Conservation (phyloP, 2,888 invertebrate genomes). For the Epinotia nisella region DNA sequence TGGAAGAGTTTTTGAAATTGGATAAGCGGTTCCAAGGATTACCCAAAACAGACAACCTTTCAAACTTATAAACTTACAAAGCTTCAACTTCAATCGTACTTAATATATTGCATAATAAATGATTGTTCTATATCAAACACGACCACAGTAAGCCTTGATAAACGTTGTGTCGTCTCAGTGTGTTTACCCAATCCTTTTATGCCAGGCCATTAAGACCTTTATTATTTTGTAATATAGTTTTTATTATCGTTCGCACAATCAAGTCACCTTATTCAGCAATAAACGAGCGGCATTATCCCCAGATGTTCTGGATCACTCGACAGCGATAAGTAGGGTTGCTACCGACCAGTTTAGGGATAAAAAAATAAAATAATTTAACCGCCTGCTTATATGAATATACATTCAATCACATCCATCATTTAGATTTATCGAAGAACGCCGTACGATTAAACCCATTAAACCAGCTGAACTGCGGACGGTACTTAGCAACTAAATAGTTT, state of each 20-base stretch:
- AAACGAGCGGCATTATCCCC: conserved; percentile 24
- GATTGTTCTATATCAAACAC: neutral
- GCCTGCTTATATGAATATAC: too few species aligned
- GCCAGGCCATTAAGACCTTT: neutral
- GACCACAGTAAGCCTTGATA: neutral
- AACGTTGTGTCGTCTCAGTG: neutral
- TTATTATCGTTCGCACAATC: conserved; percentile 16
- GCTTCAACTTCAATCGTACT: too few species aligned
- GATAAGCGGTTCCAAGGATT: too few species aligned
- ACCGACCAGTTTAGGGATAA: neutral
- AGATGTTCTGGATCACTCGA: conserved; percentile 31
- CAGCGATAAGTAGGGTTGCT: conserved; percentile 27
- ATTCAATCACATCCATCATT: too few species aligned
- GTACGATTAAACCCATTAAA: too few species aligned
- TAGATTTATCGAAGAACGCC: too few species aligned
- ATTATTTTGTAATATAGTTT: conserved; percentile 25
- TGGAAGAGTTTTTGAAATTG: too few species aligned
- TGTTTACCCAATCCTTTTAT: neutral
- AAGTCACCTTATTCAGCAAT: conserved; percentile 17
- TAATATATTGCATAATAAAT: too few species aligned
- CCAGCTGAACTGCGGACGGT: too few species aligned
- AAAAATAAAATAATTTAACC: neutral
- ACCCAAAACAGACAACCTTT: too few species aligned
- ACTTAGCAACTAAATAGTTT: too few species aligned
- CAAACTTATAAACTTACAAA: too few species aligned